Percentiles rank a stretch among this genome's conserved stretches.
Evolutionary conservation across 2,888 invertebrate species (phyloP).

Genomic region (Endotricha flammealis): DNA sequence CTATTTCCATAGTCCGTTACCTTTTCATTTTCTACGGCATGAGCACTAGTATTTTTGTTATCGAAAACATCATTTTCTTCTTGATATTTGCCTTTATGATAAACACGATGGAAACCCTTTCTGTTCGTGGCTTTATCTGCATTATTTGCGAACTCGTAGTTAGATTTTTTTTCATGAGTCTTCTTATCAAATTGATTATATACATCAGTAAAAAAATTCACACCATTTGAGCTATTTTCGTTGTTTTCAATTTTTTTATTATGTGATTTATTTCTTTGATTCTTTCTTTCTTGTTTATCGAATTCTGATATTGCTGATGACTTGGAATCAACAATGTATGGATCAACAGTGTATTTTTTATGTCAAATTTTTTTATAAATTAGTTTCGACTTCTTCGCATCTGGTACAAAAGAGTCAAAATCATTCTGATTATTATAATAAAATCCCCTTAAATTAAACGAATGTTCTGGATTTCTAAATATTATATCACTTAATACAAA

Average conservation of each 20-base stretch:
- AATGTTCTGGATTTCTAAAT: slow-evolving; percentile 47
- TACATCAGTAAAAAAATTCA: slow-evolving; percentile 51
- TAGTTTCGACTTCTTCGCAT: too few species aligned
- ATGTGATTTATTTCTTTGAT: slow-evolving; percentile 29
- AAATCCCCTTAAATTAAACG: slow-evolving; percentile 45
- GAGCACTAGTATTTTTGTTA: slow-evolving; percentile 43
- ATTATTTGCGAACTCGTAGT: slow-evolving; percentile 36
- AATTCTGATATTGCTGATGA: too few species aligned
- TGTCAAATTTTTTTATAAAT: too few species aligned
- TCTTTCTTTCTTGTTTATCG: slow-evolving; percentile 32
- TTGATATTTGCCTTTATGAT: slow-evolving; percentile 64
- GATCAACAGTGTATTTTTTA: too few species aligned
- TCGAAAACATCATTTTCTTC: slow-evolving; percentile 64
- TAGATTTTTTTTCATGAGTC: slow-evolving; percentile 40
- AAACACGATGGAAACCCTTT: slow-evolving; percentile 58
- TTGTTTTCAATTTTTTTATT: slow-evolving; percentile 28
- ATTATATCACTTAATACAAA: slow-evolving; percentile 55
- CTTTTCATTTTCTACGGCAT: slow-evolving; percentile 41
- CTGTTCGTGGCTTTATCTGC: slow-evolving; percentile 53
- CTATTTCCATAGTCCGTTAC: slow-evolving; percentile 40
- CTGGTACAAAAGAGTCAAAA: too few species aligned
- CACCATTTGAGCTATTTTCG: slow-evolving; percentile 35
- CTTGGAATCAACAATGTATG: too few species aligned
- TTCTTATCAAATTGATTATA: slow-evolving; percentile 56
- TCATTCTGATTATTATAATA: slow-evolving; percentile 34